phyloP scores from a whole-genome alignment of 2,888 invertebrate species.

The Phoenoteleia sp. region DNA sequence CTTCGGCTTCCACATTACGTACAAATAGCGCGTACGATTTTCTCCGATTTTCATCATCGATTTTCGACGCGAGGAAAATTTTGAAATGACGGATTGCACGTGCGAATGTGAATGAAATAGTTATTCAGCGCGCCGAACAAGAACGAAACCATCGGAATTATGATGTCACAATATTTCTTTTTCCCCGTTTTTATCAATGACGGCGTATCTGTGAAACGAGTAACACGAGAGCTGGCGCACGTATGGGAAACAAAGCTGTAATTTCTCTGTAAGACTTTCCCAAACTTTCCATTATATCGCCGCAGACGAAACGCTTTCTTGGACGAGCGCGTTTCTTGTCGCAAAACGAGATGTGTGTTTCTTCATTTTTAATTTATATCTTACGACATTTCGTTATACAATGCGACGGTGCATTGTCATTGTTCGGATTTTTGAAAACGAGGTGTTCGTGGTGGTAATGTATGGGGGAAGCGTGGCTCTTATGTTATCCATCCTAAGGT shows the following conservation, averaged over 20 bases:
- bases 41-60: slow-evolving; percentile 36
- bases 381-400: slow-evolving; percentile 30
- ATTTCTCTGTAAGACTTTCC: slow-evolving; percentile 85
- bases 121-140: slow-evolving; percentile 14
- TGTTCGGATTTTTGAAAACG: too few relatives aligned
- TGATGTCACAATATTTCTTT: slow-evolving; percentile 60
- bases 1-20: slow-evolving; percentile 8
- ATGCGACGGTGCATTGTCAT: too few relatives aligned
- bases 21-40: slow-evolving; percentile 27
- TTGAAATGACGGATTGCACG: slow-evolving; percentile 30
- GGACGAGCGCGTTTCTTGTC: slow-evolving; percentile 51
- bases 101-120: slow-evolving; percentile 18
- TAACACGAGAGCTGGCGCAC: slow-evolving; percentile 25
- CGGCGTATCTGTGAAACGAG: slow-evolving; percentile 54
- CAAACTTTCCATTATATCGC: slow-evolving; percentile 84
- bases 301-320: slow-evolving; percentile 66
- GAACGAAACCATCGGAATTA: slow-evolving; percentile 10
- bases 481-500: too few relatives aligned
- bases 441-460: too few relatives aligned
- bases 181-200: slow-evolving; percentile 48
- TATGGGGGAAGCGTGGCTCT: too few relatives aligned
- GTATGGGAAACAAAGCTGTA: slow-evolving; percentile 74
- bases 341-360: not conserved
- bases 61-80: slow-evolving; percentile 11
- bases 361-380: slow-evolving; percentile 1